Evolutionary conservation across 2,797 vertebrate genomes (phyloP).

Genomic region (Scomberomorus guttatus): DNA sequence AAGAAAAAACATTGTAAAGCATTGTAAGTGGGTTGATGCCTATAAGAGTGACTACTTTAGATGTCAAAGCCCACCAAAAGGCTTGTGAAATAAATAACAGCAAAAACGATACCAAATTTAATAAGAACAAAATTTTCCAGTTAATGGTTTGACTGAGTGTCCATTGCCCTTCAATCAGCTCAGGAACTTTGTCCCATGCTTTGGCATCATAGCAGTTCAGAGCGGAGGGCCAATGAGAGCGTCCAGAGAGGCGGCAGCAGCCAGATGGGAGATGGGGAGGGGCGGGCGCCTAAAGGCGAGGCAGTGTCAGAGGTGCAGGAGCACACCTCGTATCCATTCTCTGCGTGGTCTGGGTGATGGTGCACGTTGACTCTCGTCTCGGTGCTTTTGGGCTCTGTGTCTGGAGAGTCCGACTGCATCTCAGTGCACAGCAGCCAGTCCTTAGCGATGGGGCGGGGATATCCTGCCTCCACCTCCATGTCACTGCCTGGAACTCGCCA

Average conservation of each 20-base stretch:
- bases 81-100: conserved; percentile 73
- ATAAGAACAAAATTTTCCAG: conserved; percentile 51
- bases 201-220: conserved; percentile 73
- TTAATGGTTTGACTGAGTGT: conserved; percentile 47
- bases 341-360: conserved; percentile 86
- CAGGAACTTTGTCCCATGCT: conserved; percentile 41
- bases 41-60: conserved; percentile 8
- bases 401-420: conserved; percentile 87
- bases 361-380: conserved; percentile 84
- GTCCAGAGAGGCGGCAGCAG: conserved; percentile 79
- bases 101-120: conserved; percentile 48
- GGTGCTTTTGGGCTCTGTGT: conserved; percentile 76
- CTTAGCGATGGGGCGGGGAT: conserved; percentile 89
- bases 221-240: conserved; percentile 55
- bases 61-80: conserved; percentile 20
- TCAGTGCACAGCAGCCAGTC: conserved; percentile 95
- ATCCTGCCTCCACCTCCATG: conserved; percentile 89
- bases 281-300: conserved; percentile 45
- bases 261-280: conserved; percentile 68
- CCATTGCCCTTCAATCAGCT: conserved; percentile 38
- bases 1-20: conserved; percentile 28
- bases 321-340: conserved; percentile 93
- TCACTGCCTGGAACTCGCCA: conserved; percentile 92
- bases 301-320: conserved; percentile 91
- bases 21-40: conserved; percentile 33